Evolutionary conservation across 2,888 invertebrate species (phyloP).

Genomic region (Mesorhabditis spiculigera): DNA sequence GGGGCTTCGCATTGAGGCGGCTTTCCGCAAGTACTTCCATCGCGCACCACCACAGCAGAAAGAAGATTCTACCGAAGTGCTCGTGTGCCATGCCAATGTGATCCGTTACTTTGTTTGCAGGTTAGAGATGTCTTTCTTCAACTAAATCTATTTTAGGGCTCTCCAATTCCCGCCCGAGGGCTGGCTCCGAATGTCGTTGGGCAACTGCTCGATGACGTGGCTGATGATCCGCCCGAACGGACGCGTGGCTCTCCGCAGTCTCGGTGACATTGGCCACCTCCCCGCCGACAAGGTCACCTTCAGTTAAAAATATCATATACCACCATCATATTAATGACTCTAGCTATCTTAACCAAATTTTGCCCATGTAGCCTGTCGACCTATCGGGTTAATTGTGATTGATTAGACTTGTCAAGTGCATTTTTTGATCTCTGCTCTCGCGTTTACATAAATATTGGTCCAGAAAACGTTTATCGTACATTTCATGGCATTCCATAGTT

Average conservation of each 20-base stretch:
- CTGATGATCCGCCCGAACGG: constrained; percentile 82
- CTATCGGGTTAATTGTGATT: too few species aligned
- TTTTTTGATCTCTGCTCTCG: too few species aligned
- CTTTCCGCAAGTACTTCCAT: constrained; percentile 86
- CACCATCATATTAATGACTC: too few species aligned
- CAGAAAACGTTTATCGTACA: too few species aligned
- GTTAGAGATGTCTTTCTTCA: constrained; percentile 62
- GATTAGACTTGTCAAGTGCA: too few species aligned
- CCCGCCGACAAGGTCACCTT: constrained; percentile 68
- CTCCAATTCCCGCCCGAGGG: constrained; percentile 94
- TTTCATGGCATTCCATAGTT: neutral
- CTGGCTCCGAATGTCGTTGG: constrained; percentile 86
- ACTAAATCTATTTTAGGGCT: constrained; percentile 69
- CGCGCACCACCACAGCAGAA: constrained; percentile 77
- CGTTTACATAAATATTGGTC: too few species aligned
- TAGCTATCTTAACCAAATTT: too few species aligned
- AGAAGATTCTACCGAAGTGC: constrained; percentile 78
- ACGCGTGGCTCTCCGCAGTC: constrained; percentile 74
- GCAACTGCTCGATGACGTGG: constrained; percentile 91
- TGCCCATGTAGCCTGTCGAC: too few species aligned
- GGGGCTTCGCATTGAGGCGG: constrained; percentile 61
- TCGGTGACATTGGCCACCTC: constrained; percentile 89
- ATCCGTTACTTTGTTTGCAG: constrained; percentile 90
- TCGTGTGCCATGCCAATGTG: constrained; percentile 96
- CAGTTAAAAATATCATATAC: constrained; percentile 22